phyloP scores from a whole-genome alignment of 1,140 invertebrate species.

The Halictus rubicundus region DNA sequence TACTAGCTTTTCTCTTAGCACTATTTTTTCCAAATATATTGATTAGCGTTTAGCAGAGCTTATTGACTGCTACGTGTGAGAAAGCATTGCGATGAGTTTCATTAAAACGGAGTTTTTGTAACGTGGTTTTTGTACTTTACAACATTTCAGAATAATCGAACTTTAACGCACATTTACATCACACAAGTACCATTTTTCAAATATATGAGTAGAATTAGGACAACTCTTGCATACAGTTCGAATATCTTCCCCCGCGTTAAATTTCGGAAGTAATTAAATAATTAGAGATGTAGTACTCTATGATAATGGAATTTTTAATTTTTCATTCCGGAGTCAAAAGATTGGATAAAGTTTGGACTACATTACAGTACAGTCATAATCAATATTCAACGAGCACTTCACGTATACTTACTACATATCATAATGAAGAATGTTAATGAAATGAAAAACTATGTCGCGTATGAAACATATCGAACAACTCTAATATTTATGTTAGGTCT shows the following conservation, averaged over 20 bases:
- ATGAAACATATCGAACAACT: constrained; percentile 32
- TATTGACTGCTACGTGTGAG: constrained; percentile 17
- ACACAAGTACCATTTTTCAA: constrained; percentile 11
- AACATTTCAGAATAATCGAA: constrained; percentile 3
- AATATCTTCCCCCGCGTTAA: not conserved
- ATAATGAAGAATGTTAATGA: constrained; percentile 14
- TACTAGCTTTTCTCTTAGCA: constrained; percentile 49
- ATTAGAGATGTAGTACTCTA: constrained; percentile 12
- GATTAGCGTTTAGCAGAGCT: constrained; percentile 46
- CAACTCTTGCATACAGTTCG: constrained; percentile 9
- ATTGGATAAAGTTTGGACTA: not conserved
- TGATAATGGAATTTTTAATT: constrained; percentile 7
- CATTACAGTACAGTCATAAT: constrained; percentile 18
- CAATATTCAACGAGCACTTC: constrained; percentile 25
- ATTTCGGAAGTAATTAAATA: constrained; percentile 9
- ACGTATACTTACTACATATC: constrained; percentile 34
- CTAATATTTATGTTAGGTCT: constrained; percentile 28
- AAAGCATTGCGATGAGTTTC: constrained; percentile 14
- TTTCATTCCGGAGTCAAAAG: constrained; percentile 5
- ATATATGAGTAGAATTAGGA: constrained; percentile 23
- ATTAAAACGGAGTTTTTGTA: not conserved
- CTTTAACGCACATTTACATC: constrained; percentile 35
- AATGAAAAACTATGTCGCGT: constrained; percentile 12
- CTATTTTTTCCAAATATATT: constrained; percentile 33
- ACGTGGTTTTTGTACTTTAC: constrained; percentile 6